Conservation (phyloP, 2,888 invertebrate species). For the Scaptomyza parva region DNA sequence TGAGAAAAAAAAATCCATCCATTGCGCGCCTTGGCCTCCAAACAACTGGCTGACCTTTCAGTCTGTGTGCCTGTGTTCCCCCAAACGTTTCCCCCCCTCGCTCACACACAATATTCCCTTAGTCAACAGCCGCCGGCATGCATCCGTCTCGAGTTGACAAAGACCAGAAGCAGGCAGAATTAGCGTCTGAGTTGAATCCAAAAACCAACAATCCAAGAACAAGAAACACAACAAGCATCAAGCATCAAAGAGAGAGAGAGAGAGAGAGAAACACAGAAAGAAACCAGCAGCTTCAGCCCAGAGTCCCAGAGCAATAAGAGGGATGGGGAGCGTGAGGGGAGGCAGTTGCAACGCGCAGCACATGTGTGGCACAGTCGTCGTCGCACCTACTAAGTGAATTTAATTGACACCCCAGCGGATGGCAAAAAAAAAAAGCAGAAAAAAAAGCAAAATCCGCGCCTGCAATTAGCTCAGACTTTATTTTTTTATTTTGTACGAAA, state of each 20-base stretch:
- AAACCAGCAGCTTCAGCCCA: neutral
- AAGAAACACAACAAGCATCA: constrained; percentile 11
- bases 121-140: constrained; percentile 11
- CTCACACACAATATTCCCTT: neutral
- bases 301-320: neutral
- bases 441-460: constrained; percentile 63
- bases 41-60: constrained; percentile 51
- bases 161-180: constrained; percentile 47
- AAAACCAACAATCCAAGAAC: constrained; percentile 4
- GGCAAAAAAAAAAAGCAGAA: constrained; percentile 25
- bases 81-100: neutral
- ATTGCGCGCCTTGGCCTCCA: constrained; percentile 45
- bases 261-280: neutral
- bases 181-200: too few relatives aligned
- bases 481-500: too few relatives aligned
- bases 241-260: constrained; percentile 5
- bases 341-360: constrained; percentile 64
- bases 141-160: constrained; percentile 45
- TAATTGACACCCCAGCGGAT: constrained; percentile 75
- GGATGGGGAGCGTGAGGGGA: neutral
- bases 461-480: constrained; percentile 65
- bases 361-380: constrained; percentile 63
- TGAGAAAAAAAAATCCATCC: neutral
- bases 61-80: constrained; percentile 12
- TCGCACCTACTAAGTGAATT: constrained; percentile 72